Percentiles rank a stretch among this genome's conserved stretches.
Evolutionary conservation across 2,113 vertebrate species (phyloP).

Genomic region (Aptenodytes patagonicus): DNA sequence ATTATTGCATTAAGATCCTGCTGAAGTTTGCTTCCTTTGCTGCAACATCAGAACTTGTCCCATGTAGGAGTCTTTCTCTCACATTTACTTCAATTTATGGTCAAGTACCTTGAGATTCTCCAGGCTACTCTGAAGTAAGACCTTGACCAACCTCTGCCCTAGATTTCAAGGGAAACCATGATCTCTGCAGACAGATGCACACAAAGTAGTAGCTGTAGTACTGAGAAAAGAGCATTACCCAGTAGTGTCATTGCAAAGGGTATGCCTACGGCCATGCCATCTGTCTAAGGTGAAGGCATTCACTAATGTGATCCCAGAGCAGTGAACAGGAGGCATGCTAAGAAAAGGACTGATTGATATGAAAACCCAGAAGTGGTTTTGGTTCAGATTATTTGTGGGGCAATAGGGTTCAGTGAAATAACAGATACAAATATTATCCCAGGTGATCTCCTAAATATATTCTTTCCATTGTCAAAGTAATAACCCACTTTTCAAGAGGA

Average conservation of each 20-base stretch:
- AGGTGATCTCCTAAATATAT: not conserved
- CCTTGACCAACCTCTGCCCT: not conserved
- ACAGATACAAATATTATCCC: not conserved
- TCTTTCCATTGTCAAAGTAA: not conserved
- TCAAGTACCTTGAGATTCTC: not conserved
- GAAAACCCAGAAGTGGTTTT: not conserved
- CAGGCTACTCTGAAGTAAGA: not conserved
- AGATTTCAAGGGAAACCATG: not conserved
- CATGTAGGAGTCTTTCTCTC: not conserved
- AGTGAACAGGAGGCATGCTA: not conserved
- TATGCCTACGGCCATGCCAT: rapidly evolving
- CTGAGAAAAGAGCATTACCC: not conserved
- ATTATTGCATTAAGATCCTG: not conserved
- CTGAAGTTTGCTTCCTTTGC: not conserved
- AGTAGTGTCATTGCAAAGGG: not conserved
- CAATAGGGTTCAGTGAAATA: not conserved
- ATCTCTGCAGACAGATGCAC: not conserved
- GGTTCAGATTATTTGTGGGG: not conserved
- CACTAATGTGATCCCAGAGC: not conserved
- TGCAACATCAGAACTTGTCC: not conserved
- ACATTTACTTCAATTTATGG: not conserved
- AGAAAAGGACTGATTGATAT: not conserved
- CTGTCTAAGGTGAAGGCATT: not conserved
- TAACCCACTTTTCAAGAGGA: not conserved
- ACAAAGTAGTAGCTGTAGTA: not conserved